Base-by-base conservation (phyloP, 2,113 vertebrate genomes). In the Nannobrachium achirus region DNA sequence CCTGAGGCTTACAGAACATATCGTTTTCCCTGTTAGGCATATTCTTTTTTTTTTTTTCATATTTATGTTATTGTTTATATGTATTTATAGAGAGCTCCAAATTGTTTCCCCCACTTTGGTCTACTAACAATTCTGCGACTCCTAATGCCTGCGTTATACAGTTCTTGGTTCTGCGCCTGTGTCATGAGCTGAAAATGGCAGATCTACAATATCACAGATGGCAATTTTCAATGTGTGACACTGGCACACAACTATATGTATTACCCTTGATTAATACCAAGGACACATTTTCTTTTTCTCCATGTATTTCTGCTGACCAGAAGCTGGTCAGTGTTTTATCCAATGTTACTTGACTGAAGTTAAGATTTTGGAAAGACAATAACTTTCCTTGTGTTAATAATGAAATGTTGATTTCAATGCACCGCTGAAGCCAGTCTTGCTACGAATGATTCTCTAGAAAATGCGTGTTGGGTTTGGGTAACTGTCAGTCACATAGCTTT, bases 291-390 rank as follows among this genome's bases (percentile, higher is more conserved):
- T 46, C 38, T 66, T 60, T 63, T 59, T 33, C 44, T 67, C 33
- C 63, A 70, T 71, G 41, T n/a, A 14, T 79, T 75, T 71, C 51
- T 69, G 70, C 50, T 53, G 63, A 65, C 68, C 77, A 71, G 67
- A 83, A 80, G 75, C 74, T 81, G 74, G 64, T 85, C 75, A 62
- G 7, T 46, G 40, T 78, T 82, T 69, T 71, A 81, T 66, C 49
- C 41, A 33, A 65, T 79, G 81, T 72, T 69, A 56, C 65, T 56
- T 70, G 50, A 76, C 58, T 41, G 63, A 63, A 72, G 76, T n/a
- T n/a, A n/a, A 25, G 8, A 63, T 58, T 72, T 73, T 63, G 78
- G 73, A 77, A 79, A 83, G 60, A 78, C 67, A 81, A n/a, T 74
- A 68, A 73, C 56, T 86, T 79, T 78, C 57, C 78, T 66, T 50